Percentiles rank a stretch among this genome's conserved stretches.
These are phyloP conservation scores for Pseudachorutes palmiensis DNA, from an alignment of 1,140 invertebrate species.

Conservation along the genomic window DNA sequence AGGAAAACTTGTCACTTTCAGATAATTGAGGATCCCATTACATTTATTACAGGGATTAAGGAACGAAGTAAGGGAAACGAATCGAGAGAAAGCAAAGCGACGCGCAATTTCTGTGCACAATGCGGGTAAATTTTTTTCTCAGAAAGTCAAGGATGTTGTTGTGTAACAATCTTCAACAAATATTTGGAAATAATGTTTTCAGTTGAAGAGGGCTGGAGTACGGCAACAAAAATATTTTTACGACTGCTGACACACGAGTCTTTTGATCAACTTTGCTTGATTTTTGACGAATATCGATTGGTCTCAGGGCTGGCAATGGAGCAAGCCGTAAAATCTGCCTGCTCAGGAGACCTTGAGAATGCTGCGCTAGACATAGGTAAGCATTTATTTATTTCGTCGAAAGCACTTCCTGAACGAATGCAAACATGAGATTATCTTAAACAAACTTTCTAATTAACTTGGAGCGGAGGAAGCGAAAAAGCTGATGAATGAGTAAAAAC, in stretches of 20 bases:
- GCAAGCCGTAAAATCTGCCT: constrained; percentile 56
- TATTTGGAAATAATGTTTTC: background rate
- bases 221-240: constrained; percentile 63
- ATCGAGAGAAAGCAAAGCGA: constrained; percentile 12
- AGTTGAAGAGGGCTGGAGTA: constrained; percentile 58
- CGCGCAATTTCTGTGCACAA: constrained; percentile 14
- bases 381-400: no score
- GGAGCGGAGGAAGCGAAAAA: no score
- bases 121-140: constrained; percentile 20
- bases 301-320: constrained; percentile 57
- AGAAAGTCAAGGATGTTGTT: background rate
- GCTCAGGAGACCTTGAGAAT: constrained; percentile 54
- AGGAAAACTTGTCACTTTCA: background rate
- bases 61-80: constrained; percentile 14
- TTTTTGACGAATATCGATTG: constrained; percentile 64
- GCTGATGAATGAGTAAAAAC: no score
- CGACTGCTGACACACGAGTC: constrained; percentile 58
- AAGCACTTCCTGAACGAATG: no score
- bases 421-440: no score
- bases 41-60: constrained; percentile 9
- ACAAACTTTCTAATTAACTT: no score
- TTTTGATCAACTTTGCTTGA: constrained; percentile 55
- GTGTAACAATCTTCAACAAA: background rate
- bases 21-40: background rate
- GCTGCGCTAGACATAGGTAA: constrained; percentile 54